Percentiles rank a stretch among this genome's conserved stretches.
These are phyloP conservation scores for Metaphire vulgaris DNA, from an alignment of 1,140 invertebrate species.

Conservation along the genomic window DNA sequence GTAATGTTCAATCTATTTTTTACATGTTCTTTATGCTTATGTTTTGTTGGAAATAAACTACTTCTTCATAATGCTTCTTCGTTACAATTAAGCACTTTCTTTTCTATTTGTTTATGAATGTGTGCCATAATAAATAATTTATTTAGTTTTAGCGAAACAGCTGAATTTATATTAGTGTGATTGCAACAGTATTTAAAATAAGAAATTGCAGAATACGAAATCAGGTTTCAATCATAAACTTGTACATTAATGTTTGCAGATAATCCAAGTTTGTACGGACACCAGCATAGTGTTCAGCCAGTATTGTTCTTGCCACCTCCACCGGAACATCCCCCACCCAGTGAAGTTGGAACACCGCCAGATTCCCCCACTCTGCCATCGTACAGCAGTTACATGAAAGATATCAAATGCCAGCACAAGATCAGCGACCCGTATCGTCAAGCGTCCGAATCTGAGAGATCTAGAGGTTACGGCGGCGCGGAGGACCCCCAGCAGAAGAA, in stretches of 20 bases:
- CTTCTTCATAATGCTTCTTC: too few species aligned
- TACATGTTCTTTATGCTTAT: too few species aligned
- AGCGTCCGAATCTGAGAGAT: background rate
- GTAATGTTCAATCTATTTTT: too few species aligned
- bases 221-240: too few species aligned
- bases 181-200: too few species aligned
- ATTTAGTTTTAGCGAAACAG: too few species aligned
- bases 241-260: background rate
- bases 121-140: too few species aligned
- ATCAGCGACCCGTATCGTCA: background rate
- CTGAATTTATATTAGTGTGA: too few species aligned
- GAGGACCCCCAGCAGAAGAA: background rate
- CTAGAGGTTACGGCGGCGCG: background rate
- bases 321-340: constrained; percentile 69
- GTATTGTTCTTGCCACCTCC: constrained; percentile 64
- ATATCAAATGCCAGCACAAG: background rate
- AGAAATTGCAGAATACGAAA: too few species aligned
- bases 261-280: background rate
- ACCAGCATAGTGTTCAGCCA: background rate
- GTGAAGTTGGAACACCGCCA: constrained; percentile 42
- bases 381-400: background rate
- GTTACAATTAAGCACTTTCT: too few species aligned
- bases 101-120: too few species aligned
- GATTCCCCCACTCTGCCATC: constrained; percentile 35
- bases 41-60: too few species aligned